Percentiles rank a stretch among this genome's conserved stretches.
These are phyloP conservation scores for Endotricha flammealis DNA, from an alignment of 2,888 invertebrate genomes.

Conservation along the genomic window DNA sequence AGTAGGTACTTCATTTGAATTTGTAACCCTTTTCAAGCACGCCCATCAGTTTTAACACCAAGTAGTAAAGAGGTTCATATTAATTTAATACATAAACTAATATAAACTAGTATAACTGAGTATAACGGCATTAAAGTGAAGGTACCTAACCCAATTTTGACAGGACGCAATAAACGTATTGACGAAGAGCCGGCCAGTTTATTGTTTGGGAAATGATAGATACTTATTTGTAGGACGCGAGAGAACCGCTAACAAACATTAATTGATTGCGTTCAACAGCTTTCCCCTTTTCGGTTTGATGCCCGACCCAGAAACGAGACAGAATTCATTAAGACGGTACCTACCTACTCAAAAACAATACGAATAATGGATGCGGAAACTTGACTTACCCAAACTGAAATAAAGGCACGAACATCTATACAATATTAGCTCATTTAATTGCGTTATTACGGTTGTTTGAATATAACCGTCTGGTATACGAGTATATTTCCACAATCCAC, in stretches of 20 bases:
- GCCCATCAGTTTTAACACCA: too few relatives aligned
- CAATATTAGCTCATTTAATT: too few relatives aligned
- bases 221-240: background rate
- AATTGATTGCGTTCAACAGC: conserved; percentile 1
- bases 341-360: background rate
- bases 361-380: background rate
- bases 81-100: too few relatives aligned
- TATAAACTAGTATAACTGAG: too few relatives aligned
- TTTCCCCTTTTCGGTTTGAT: background rate
- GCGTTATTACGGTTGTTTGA: too few relatives aligned
- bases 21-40: too few relatives aligned
- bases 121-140: background rate
- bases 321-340: conserved; percentile 1
- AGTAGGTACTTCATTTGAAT: too few relatives aligned
- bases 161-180: conserved; percentile 6
- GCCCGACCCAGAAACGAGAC: conserved; percentile 2
- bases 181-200: background rate
- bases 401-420: background rate
- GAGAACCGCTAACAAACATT: background rate
- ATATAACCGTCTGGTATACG: too few relatives aligned
- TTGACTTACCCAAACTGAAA: background rate
- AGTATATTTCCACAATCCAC: too few relatives aligned
- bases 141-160: background rate
- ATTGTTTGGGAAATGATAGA: background rate
- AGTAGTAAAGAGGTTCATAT: too few relatives aligned